Conservation (phyloP, 2,888 invertebrate species). For the Anthophora plumipes region DNA sequence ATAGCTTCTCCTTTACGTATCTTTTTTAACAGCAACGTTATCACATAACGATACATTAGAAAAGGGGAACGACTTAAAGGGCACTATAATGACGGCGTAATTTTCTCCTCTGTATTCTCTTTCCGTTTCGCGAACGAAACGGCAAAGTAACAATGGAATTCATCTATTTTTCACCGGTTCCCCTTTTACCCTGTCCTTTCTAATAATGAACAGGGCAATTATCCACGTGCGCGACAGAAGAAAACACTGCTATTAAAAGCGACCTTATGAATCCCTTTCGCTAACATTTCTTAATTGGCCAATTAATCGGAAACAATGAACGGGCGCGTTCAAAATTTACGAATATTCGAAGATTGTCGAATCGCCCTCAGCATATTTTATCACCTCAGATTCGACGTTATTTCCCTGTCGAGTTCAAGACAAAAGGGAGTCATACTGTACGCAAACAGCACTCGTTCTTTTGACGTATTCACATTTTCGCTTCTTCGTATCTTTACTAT, state of each 20-base stretch:
- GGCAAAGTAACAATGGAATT: slow-evolving; percentile 40
- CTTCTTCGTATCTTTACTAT: no score
- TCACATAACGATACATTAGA: neutral
- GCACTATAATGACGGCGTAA: slow-evolving; percentile 26
- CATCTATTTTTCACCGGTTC: slow-evolving; percentile 40
- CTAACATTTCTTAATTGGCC: slow-evolving; percentile 31
- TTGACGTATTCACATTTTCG: no score
- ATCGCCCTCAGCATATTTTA: no score
- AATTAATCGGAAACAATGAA: slow-evolving; percentile 31
- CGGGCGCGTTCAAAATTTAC: neutral
- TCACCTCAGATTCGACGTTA: no score
- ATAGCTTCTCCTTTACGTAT: neutral
- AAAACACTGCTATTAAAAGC: slow-evolving; percentile 24
- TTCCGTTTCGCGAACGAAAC: neutral
- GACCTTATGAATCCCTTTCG: slow-evolving; percentile 16
- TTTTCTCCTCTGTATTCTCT: slow-evolving; percentile 22
- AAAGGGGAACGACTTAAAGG: slow-evolving; percentile 18
- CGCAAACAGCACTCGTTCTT: no score
- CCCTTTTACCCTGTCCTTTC: neutral
- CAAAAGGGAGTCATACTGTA: no score
- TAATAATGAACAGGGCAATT: slow-evolving; percentile 45
- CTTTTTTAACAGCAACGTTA: slow-evolving; percentile 8
- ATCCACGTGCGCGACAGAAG: slow-evolving; percentile 8
- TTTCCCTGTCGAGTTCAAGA: no score
- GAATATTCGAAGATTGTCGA: neutral